These are phyloP conservation scores for Polylopha cassiicola DNA, from an alignment of 2,888 invertebrate species.

Conservation along the genomic window DNA sequence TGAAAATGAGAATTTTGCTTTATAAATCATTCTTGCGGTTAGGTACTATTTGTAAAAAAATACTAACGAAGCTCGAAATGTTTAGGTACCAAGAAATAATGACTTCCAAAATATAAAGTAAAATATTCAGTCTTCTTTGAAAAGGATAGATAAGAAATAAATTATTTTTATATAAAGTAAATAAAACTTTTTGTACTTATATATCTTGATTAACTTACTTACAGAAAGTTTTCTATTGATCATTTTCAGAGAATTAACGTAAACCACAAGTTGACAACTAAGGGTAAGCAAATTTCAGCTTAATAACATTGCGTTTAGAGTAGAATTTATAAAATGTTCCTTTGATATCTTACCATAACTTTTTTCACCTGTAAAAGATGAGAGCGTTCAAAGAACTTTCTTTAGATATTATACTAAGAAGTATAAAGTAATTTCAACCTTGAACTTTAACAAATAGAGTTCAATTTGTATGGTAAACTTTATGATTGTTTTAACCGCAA, in stretches of 20 bases:
- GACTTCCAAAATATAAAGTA: too few species aligned
- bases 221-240: conserved; percentile 9
- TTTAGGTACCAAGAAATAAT: too few species aligned
- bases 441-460: background rate
- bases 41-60: too few species aligned
- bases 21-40: too few species aligned
- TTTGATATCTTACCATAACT: background rate
- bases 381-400: conserved; percentile 37
- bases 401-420: conserved; percentile 30
- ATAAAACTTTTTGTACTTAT: too few species aligned
- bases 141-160: too few species aligned
- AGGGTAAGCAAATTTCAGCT: background rate
- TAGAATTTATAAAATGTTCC: background rate
- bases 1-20: too few species aligned
- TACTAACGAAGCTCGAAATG: too few species aligned
- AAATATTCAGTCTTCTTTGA: too few species aligned
- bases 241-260: conserved; percentile 2
- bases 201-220: conserved; percentile 5
- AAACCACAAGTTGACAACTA: background rate
- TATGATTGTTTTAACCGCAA: too few species aligned
- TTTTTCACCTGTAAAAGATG: conserved; percentile 30
- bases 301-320: background rate
- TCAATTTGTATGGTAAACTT: too few species aligned
- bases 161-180: too few species aligned
- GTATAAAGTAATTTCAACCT: conserved; percentile 26